Evolutionary conservation across 1,140 invertebrate species (phyloP), one percentile per base, ranked within the genome.

Genomic region (Hyphantria cunea): DNA sequence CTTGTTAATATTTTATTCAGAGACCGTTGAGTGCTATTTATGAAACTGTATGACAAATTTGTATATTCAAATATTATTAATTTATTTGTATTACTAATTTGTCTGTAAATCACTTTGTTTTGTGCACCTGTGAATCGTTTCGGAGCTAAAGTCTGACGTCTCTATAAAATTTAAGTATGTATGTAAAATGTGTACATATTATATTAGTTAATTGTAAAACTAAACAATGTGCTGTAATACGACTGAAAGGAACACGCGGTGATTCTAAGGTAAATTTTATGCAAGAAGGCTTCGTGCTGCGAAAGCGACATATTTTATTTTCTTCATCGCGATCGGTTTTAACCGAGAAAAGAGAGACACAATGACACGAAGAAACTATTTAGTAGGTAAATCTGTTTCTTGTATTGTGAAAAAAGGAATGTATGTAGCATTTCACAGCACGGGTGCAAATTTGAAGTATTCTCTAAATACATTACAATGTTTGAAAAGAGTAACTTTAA

Each of bases 181-280:
- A 44, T 60, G 48, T 60, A 60, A 59, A 59, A 60, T 60, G 37
- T 60, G 56, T 60, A 60, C 51, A 60, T 60, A 60, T 42, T 60
- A 47, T 8, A n/a, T 48, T 48, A 34, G 39, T 60, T 32, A 51
- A 42, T 60, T 60, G 33, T 50, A 44, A 50, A 31, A 60, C 47
- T 50, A 50, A 49, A 56, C 37, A 9, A 31, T 25, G 54, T 34
- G 34, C 44, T 60, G 48, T 51, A 50, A 17, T 50, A 60, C 42
- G 56, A 60, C 56, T 60, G 56, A 60, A 48, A 32, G 34, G 11
- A 60, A 60, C 25, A 42, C 39, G 37, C 12, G 37, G 56, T 60
- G 56, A 60, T 60, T 44, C 25, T 60, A n/a, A n/a, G n/a, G n/a
- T n/a, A n/a, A 51, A 42, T 32, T 9, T 42, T 31, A 17, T 15